Conservation (phyloP, 2,113 vertebrate species). For the zebrafish (Danio rerio) region DNA sequence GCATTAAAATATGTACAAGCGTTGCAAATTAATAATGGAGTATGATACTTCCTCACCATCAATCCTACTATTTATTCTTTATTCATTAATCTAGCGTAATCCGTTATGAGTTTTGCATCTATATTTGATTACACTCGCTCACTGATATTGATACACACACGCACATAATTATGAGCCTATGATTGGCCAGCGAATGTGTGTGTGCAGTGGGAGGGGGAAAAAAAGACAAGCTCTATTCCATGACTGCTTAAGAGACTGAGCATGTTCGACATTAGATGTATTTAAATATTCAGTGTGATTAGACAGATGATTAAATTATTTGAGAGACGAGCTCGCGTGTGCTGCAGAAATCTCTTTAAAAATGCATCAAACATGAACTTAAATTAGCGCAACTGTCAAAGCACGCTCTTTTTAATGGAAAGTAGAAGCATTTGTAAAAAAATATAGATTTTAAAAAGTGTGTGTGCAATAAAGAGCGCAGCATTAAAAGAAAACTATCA, state of each 20-base stretch:
- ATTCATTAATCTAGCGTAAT: background rate
- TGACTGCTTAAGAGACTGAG: slow-evolving; percentile 40
- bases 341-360: slow-evolving; percentile 78
- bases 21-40: background rate
- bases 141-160: background rate
- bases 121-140: background rate
- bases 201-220: background rate
- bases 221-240: slow-evolving; percentile 5
- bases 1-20: background rate
- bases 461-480: slow-evolving; percentile 33
- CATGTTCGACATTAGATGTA: slow-evolving; percentile 73
- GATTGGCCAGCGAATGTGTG: background rate
- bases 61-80: background rate
- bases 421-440: slow-evolving; percentile 48
- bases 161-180: background rate
- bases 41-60: background rate
- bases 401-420: slow-evolving; percentile 48
- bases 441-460: background rate
- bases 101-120: background rate
- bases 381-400: slow-evolving; percentile 68
- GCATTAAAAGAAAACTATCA: slow-evolving; percentile 2
- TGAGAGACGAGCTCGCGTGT: slow-evolving; percentile 71
- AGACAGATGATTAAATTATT: slow-evolving; percentile 77
- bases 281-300: slow-evolving; percentile 81
- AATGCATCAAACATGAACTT: slow-evolving; percentile 81